Conservation (phyloP, 2,888 invertebrate genomes). For the Hydrotaea cyrtoneurina region DNA sequence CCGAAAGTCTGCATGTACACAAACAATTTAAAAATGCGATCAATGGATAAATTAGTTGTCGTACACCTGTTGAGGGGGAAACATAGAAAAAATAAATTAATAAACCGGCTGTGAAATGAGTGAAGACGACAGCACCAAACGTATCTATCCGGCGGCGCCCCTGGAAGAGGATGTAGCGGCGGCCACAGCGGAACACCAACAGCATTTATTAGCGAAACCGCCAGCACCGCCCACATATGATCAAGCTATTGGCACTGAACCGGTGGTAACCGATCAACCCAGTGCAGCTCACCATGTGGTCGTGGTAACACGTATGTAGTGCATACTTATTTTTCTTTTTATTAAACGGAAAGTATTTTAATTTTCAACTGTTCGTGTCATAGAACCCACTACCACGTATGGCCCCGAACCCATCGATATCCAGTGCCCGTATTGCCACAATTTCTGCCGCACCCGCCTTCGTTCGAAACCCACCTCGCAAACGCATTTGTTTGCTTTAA, state of each 20-base stretch:
- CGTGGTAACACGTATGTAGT: conserved; percentile 69
- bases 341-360: neutral
- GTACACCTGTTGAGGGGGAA: conserved; percentile 31
- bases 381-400: conserved; percentile 71
- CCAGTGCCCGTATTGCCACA: conserved; percentile 81
- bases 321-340: neutral
- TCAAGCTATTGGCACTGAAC: conserved; percentile 70
- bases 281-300: conserved; percentile 68
- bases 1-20: neutral
- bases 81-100: conserved; percentile 30
- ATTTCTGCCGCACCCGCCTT: conserved; percentile 81
- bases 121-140: conserved; percentile 63
- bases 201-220: conserved; percentile 64
- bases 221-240: conserved; percentile 71
- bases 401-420: conserved; percentile 81
- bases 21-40: neutral
- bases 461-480: conserved; percentile 80
- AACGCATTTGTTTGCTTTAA: conserved; percentile 82
- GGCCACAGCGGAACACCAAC: conserved; percentile 64
- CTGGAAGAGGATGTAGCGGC: conserved; percentile 67
- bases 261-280: conserved; percentile 69
- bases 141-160: conserved; percentile 69
- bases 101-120: conserved; percentile 36
- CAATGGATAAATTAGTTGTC: conserved; percentile 44
- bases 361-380: conserved; percentile 12